phyloP scores from a whole-genome alignment of 2,888 invertebrate genomes.

The Xestia c-nigrum region DNA sequence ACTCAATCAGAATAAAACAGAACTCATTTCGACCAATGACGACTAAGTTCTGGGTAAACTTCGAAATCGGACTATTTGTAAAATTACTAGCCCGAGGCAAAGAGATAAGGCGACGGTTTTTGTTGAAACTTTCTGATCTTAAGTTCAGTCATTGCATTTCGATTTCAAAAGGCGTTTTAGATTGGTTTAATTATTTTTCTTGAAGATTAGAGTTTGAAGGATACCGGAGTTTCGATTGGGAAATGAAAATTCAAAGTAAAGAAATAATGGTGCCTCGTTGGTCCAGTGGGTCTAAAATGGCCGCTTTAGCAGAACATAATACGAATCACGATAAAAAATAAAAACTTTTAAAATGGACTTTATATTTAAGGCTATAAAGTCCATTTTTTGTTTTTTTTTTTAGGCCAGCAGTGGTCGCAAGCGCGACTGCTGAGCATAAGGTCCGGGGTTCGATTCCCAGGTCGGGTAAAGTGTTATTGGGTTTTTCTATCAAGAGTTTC shows the following conservation, averaged over 20 bases:
- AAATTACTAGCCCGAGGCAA: constrained; percentile 52
- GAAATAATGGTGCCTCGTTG: background rate
- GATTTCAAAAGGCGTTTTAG: constrained; percentile 43
- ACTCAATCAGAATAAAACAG: constrained; percentile 53
- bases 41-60: constrained; percentile 50
- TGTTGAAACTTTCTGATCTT: constrained; percentile 46
- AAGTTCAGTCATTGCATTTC: constrained; percentile 47
- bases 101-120: constrained; percentile 48
- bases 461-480: no score
- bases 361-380: no score
- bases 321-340: no score
- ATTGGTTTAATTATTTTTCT: constrained; percentile 55
- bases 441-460: no score
- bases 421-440: no score
- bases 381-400: no score
- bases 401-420: no score
- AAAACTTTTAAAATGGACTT: no score
- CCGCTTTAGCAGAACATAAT: no score
- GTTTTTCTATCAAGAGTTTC: no score
- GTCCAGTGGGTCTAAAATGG: no score
- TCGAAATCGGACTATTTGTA: constrained; percentile 60
- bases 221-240: background rate
- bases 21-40: constrained; percentile 59
- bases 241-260: background rate
- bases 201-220: background rate